Base-by-base conservation (phyloP, 2,888 invertebrate species). In the Baronia brevicornis region DNA sequence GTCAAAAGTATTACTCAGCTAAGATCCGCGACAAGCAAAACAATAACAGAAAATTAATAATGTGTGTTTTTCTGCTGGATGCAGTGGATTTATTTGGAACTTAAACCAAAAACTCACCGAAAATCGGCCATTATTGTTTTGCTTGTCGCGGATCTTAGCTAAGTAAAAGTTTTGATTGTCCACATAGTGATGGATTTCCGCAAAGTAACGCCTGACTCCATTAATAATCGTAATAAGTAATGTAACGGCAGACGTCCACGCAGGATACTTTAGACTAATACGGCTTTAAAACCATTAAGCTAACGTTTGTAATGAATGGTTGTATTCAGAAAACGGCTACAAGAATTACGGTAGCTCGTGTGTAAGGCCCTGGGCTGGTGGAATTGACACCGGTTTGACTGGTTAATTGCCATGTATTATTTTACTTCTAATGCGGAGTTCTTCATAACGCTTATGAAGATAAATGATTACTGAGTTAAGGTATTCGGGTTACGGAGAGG, bases 341-440 rank as follows among this genome's bases (percentile, higher is more conserved):
- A 33, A 28, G 42, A 40, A 48, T 49, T 41, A 46, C 44, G 42
- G 47, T 42, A 42, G 38, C 45, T 35, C 30, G 21, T 46, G 44
- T 41, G 38, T 37, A 32, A 29, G 41, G 54, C 67, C 57, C 44
- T 49, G 41, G 62, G 64, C 60, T 37, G 40, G 46, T 47, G 49
- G 43, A 42, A 56, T 48, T 27, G 40, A 28, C 32, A 60, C 57
- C 54, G 50, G 61, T 59, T 26, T 33, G 52, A 65, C 71, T 59
- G 60, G 69, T 60, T 73, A 71, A 68, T 68, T 64, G 55, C 52
- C 45, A 51, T 37, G 36, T 42, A 53, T 61, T 60, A 68, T 68
- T 67, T n/a, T 59, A 49, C 45, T 52, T 53, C 53, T 30, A 36
- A 36, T 36, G 35, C 26, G 38, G 46, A 48, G 42, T 51, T 51